These are phyloP conservation scores for Mongoloraphidia duomilia DNA, from an alignment of 2,888 invertebrate genomes.

Conservation along the genomic window DNA sequence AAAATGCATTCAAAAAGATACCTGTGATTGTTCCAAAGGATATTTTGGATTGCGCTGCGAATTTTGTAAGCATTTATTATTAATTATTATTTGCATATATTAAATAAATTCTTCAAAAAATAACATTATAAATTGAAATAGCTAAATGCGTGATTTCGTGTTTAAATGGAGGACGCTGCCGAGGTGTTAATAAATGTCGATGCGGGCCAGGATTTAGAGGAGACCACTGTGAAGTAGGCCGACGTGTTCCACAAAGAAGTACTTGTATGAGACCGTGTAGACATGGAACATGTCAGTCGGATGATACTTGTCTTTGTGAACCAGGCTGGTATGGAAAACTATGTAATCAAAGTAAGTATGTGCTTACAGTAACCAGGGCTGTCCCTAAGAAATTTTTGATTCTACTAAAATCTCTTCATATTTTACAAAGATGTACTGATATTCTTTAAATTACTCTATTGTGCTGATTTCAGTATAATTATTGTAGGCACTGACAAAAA, in stretches of 20 bases:
- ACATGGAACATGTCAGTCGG: conserved; percentile 60
- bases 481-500: too few relatives aligned
- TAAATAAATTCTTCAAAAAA: conserved; percentile 4
- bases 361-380: too few relatives aligned
- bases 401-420: too few relatives aligned
- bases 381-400: too few relatives aligned
- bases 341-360: conserved; percentile 57
- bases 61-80: conserved; percentile 56
- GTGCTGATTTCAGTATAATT: too few relatives aligned
- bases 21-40: conserved; percentile 81
- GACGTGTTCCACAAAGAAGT: conserved; percentile 48
- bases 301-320: conserved; percentile 61
- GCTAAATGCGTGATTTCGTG: conserved; percentile 60
- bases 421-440: too few relatives aligned
- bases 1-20: conserved; percentile 87
- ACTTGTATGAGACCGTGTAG: conserved; percentile 61
- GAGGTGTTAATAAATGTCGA: conserved; percentile 77
- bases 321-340: conserved; percentile 70
- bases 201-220: conserved; percentile 75
- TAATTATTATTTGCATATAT: not conserved
- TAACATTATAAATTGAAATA: conserved; percentile 8
- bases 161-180: conserved; percentile 79
- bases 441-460: too few relatives aligned
- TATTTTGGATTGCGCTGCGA: conserved; percentile 83
- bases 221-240: conserved; percentile 82